Base-by-base conservation (phyloP, 2,113 vertebrate species). In the Anguilla rostrata region DNA sequence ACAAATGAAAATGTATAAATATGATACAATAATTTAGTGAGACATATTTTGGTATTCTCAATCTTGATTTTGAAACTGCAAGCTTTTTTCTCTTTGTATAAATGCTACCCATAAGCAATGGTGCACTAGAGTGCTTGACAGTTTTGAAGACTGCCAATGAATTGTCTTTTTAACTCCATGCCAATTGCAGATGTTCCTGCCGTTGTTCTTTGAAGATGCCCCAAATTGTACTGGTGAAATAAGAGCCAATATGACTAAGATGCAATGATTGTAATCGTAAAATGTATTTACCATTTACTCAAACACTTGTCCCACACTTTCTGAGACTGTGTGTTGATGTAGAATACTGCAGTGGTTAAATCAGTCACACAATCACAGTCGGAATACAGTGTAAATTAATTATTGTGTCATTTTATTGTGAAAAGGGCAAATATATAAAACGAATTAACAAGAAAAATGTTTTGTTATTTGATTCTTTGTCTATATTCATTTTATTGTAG, bases 301-400 rank as follows among this genome's bases (percentile, higher is more conserved):
- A 75, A n/a, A 40, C 78, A 53, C 29, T 14, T 29, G 20, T 49
- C 29, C 2, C 40, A 71, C 43, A 20, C 8, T 39, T 29, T 18
- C 1, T 34, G 39, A 57, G 78, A 4, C 75, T 34, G n/a, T 78
- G 75, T 78, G 14, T n/a, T 85, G 11, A 16, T 78, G 39, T 14
- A n/a, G 29, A 26, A n/a, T 39, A 79, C 34, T 66, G 57, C 63
- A 82, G 0, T 29, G 22, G 39, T 86, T 34, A 86, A 86, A 86
- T 85, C 49, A 85, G n/a, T 75, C 71, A 39, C n/a, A 80, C 63
- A 39, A 46, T 26, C 39, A 39, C 49, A 40, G 80, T 26, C 14
- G 56, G n/a, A 86, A 81, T 39, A 80, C 34, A 81, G 43, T 86
- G 79, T 86, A 81, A 86, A 86, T 34, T 39, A 40, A 63, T 82